Percentiles rank a stretch among this genome's conserved stretches.
Evolutionary conservation across 2,113 vertebrate species (phyloP).

Genomic region (Archocentrus centrarchus): DNA sequence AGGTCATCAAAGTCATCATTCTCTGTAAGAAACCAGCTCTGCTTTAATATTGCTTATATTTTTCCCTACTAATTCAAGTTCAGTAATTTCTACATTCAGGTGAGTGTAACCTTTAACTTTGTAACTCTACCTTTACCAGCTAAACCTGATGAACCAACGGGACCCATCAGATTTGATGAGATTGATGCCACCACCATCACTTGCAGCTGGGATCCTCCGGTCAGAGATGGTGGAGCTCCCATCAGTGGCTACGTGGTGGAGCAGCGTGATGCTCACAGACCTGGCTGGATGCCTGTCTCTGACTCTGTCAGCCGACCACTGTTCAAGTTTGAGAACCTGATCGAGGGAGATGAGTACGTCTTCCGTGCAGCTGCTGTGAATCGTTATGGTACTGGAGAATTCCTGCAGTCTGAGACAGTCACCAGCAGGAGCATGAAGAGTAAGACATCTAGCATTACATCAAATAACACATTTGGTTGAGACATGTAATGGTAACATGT

Average conservation of each 20-base stretch:
- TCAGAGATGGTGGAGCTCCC: slow-evolving; percentile 92
- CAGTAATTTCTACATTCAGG: neutral
- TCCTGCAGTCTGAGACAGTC: slow-evolving; percentile 92
- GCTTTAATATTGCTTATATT: neutral
- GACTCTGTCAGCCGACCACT: slow-evolving; percentile 92
- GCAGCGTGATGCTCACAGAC: slow-evolving; percentile 96
- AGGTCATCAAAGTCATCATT: slow-evolving; percentile 91
- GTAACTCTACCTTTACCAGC: slow-evolving; percentile 74
- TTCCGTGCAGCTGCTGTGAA: slow-evolving; percentile 96
- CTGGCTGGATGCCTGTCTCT: slow-evolving; percentile 95
- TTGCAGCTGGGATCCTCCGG: slow-evolving; percentile 93
- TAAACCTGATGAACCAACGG: slow-evolving; percentile 92
- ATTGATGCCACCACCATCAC: slow-evolving; percentile 90
- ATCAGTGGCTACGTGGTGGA: slow-evolving; percentile 93
- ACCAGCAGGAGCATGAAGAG: slow-evolving; percentile 93
- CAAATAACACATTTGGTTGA: neutral
- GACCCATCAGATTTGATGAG: slow-evolving; percentile 91
- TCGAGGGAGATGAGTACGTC: slow-evolving; percentile 93
- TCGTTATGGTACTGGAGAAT: slow-evolving; percentile 95
- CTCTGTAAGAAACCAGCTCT: slow-evolving; percentile 86
- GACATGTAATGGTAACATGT: neutral
- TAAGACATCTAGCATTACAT: slow-evolving; percentile 76
- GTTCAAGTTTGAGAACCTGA: slow-evolving; percentile 92
- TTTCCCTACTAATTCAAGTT: neutral
- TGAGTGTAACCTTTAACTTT: neutral